phyloP scores from a whole-genome alignment of 2,113 vertebrate genomes.

The Gymnobelideus leadbeateri region DNA sequence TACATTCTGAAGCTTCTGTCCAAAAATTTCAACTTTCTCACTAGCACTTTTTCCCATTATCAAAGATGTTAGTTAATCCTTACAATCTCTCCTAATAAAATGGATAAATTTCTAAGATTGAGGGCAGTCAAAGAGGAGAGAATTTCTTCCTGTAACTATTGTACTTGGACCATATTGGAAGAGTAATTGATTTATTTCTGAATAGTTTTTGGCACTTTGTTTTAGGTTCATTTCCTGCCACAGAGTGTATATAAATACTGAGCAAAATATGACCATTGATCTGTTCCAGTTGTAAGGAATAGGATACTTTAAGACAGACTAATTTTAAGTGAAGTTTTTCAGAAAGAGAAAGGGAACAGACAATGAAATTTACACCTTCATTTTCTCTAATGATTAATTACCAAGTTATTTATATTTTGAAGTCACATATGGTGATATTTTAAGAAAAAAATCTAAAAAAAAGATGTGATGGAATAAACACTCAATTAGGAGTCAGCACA shows the following conservation, averaged over 20 bases:
- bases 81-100: not conserved
- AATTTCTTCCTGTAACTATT: not conserved
- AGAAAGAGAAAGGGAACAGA: not conserved
- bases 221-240: slow-evolving; percentile 40
- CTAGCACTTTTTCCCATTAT: not conserved
- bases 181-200: slow-evolving; percentile 6
- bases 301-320: not conserved
- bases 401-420: not conserved
- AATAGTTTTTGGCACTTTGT: slow-evolving; percentile 3
- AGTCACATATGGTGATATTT: not conserved
- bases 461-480: not conserved
- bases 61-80: slow-evolving; percentile 26
- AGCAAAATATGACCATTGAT: not conserved
- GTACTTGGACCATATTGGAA: not conserved
- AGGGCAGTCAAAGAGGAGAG: not conserved
- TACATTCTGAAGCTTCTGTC: slow-evolving; percentile 27
- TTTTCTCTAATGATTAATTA: not conserved
- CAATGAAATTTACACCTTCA: not conserved
- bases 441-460: not conserved
- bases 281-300: slow-evolving; percentile 28
- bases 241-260: slow-evolving; percentile 17
- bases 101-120: not conserved
- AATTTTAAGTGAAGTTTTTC: slow-evolving; percentile 31
- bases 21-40: not conserved
- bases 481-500: not conserved